Base-by-base conservation (phyloP, 1,140 invertebrate genomes). In the Sarcophaga bullata region DNA sequence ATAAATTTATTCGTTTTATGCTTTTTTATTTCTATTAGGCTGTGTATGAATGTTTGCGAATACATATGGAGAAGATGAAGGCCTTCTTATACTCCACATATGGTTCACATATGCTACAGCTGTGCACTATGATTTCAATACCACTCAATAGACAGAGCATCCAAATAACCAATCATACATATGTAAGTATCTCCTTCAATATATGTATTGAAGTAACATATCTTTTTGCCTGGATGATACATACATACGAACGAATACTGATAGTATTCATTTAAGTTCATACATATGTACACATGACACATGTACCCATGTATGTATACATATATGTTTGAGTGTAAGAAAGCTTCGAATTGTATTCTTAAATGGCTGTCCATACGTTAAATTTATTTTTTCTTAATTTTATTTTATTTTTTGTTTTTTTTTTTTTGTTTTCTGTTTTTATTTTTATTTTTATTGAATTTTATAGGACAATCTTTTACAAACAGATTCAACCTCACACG, bases 91-190 rank as follows among this genome's bases (percentile, higher is more conserved):
- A 52, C 50, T n/a, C 75, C 75, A 78, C 75, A 78, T 78, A 78
- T 78, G 75, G 75, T 52, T 17, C n/a, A 78, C 75, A 78, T 78
- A 78, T 78, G 75, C 19, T 78, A 78, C 75, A 78, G 48, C 48
- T 68, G 62, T 68, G n/a, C 13, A 58, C 11, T 68, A 19, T 68
- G 9, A 68, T 68, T 68, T 25, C 62, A 68, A n/a, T 19, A 17
- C 3, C 17, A 68, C 62, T 68, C 62, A 25, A n/a, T 25, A 19
- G 50, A 15, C 75, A 19, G 5, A 19, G 48, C 47, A 76, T 11
- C 15, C 48, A 50, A 49, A 6, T 48, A 50, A 19, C 15, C 7
- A 3, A 25, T 78, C 15, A 9, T 52, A 78, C 8, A 78, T 2
- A 72, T 11, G 37, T 9, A 72, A 17, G 9, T 25, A 72, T 72